These are phyloP conservation scores for Anadara kagoshimensis DNA, from an alignment of 1,140 invertebrate species.

Conservation along the genomic window DNA sequence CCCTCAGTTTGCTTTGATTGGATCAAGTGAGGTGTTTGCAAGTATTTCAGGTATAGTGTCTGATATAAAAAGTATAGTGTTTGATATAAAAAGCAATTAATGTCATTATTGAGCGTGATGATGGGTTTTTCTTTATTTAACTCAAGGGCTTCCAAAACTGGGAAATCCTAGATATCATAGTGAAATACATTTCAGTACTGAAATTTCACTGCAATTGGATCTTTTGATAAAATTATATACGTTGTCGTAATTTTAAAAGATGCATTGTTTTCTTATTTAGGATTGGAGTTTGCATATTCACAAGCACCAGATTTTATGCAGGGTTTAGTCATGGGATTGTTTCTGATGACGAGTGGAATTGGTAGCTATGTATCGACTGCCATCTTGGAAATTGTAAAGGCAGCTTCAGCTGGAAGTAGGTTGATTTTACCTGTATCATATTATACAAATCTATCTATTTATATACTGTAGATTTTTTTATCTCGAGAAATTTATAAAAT, in stretches of 20 bases:
- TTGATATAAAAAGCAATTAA: too few species aligned
- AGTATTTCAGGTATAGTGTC: constrained; percentile 68
- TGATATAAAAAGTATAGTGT: too few species aligned
- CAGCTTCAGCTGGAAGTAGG: constrained; percentile 36
- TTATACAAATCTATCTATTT: too few species aligned
- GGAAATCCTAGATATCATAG: too few species aligned
- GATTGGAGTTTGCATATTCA: constrained; percentile 75
- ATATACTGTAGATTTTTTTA: too few species aligned
- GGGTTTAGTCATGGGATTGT: constrained; percentile 74
- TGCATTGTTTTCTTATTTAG: constrained; percentile 28
- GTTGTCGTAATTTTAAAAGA: not conserved
- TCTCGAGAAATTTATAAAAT: too few species aligned
- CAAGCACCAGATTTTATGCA: constrained; percentile 74
- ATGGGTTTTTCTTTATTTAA: too few species aligned
- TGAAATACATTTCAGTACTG: too few species aligned
- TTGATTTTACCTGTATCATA: not conserved
- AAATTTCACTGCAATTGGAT: too few species aligned
- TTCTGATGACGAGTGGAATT: constrained; percentile 73
- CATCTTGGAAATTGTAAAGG: constrained; percentile 62
- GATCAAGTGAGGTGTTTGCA: constrained; percentile 76
- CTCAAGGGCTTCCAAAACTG: too few species aligned
- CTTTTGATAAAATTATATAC: too few species aligned
- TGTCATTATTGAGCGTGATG: too few species aligned
- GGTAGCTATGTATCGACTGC: constrained; percentile 73
- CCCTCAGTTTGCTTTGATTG: constrained; percentile 74